These are phyloP conservation scores for Drosophila navojoa DNA, from an alignment of 1,140 invertebrate genomes.

Conservation along the genomic window DNA sequence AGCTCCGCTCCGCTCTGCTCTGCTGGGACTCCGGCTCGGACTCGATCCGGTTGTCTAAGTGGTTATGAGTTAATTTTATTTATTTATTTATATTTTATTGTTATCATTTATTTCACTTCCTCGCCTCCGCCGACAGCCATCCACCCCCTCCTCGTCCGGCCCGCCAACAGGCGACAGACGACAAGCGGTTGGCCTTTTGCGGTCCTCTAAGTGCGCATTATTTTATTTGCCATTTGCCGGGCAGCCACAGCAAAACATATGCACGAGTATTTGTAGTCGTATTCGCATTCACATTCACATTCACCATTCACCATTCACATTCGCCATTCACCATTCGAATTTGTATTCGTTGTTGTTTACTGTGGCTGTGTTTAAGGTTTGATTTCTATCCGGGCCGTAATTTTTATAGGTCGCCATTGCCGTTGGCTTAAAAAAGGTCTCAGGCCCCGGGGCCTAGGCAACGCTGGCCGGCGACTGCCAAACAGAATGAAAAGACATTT, in stretches of 20 bases:
- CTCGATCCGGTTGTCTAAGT: conserved; percentile 65
- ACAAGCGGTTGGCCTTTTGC: conserved; percentile 29
- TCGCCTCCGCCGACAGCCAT: background rate
- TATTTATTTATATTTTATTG: conserved; percentile 83
- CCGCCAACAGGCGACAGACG: background rate
- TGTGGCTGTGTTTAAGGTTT: conserved; percentile 23
- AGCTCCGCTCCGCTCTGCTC: conserved; percentile 1
- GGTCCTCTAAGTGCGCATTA: conserved; percentile 49
- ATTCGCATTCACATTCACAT: background rate
- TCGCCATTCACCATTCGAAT: conserved; percentile 17
- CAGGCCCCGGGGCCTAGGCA: background rate
- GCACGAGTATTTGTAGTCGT: conserved; percentile 12
- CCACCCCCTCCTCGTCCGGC: background rate
- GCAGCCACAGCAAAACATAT: conserved; percentile 43
- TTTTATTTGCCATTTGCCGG: conserved; percentile 28
- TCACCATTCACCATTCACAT: background rate
- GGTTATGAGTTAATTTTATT: conserved; percentile 82
- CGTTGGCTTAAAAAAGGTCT: conserved; percentile 36
- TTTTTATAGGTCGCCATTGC: conserved; percentile 57
- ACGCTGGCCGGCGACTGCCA: conserved; percentile 2
- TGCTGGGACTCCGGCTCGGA: background rate
- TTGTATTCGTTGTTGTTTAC: conserved; percentile 25
- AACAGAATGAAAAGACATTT: conserved; percentile 71
- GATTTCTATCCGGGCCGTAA: conserved; percentile 44
- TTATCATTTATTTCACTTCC: conserved; percentile 73